Evolutionary conservation across 2,113 vertebrate genomes (phyloP), one percentile per base, ranked within the genome.

Genomic region (Ceratotherium simum): DNA sequence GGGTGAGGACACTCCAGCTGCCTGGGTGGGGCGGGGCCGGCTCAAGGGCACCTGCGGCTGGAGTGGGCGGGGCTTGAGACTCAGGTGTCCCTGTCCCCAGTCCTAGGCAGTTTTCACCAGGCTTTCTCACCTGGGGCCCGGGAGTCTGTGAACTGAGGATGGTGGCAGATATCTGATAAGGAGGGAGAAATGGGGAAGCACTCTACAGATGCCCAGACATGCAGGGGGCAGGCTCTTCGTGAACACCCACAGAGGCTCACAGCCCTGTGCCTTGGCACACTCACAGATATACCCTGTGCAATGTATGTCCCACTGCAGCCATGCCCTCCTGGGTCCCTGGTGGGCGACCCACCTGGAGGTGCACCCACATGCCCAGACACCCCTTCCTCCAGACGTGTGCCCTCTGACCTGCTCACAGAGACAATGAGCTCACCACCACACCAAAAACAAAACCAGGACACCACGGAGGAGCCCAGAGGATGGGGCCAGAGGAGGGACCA

Each of bases 11-110:
- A 82, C 93, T 76, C 65, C 85, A 27, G 60, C 90, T 70, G 95
- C 64, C 88, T 94, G 97, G 94, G 97, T 95, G 92, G 92, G 60
- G 92, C 65, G 2, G 65, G 20, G 56, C 82, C 17, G 11, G 75
- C 97, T 96, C 69, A n/a, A 95, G 91, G 96, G 62, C 82, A 87
- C 56, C 0, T 0, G 90, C n/a, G 17, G 79, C 91, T 54, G 51
- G 39, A 48, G 92, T 27, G 7, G 90, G 67, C 64, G 29, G 79
- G 46, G 60, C 90, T 81, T 65, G 73, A 90, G 86, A 79, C 96
- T 91, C 83, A 97, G 96, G 96, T 97, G 89, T 69, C 75, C 69
- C 67, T 78, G 39, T 81, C 23, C 23, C 72, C 87, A 80, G 82
- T 89, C 23, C 20, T 0, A 72, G 72, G 90, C 8, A 3, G 42